Evolutionary conservation across 2,888 invertebrate genomes (phyloP).

Genomic region (Cordilura impudica): DNA sequence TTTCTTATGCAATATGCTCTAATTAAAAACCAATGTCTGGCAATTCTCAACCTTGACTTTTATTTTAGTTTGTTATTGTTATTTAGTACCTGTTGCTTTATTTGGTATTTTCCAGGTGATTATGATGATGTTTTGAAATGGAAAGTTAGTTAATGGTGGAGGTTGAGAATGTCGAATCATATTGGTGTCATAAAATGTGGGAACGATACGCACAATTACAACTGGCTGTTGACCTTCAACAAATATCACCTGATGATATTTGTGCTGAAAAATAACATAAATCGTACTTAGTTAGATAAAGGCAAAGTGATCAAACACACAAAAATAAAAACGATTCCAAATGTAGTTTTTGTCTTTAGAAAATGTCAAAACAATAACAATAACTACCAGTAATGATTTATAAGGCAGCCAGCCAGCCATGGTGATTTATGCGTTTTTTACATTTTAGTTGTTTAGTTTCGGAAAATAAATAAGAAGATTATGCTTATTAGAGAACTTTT

Average conservation of each 20-base stretch:
- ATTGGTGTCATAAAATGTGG: conserved; percentile 51
- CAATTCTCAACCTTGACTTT: conserved; percentile 42
- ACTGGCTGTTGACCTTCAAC: conserved; percentile 50
- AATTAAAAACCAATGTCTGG: conserved; percentile 25
- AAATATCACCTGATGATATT: conserved; percentile 54
- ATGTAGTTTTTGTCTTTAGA: conserved; percentile 33
- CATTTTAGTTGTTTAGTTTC: conserved; percentile 11
- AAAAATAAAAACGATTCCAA: not conserved
- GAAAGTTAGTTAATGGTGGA: conserved; percentile 58
- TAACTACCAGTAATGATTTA: conserved; percentile 54
- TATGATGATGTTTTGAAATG: conserved; percentile 37
- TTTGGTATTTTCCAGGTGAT: conserved; percentile 50
- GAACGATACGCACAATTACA: conserved; percentile 33
- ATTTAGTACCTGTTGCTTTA: conserved; percentile 50
- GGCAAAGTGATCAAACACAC: conserved; percentile 50
- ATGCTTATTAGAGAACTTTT: conserved; percentile 2
- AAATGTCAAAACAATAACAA: conserved; percentile 39
- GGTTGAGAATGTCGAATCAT: conserved; percentile 13
- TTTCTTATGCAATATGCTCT: conserved; percentile 45
- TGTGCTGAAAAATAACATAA: conserved; percentile 42
- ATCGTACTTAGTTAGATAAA: conserved; percentile 39
- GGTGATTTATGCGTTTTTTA: conserved; percentile 44
- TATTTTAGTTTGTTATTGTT: conserved; percentile 19
- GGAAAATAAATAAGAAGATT: conserved; percentile 29
- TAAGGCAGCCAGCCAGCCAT: conserved; percentile 18